Percentiles rank a stretch among this genome's conserved stretches.
phyloP scores from a whole-genome alignment of 2,797 vertebrate species.

The Brachyrhaphis roseni region DNA sequence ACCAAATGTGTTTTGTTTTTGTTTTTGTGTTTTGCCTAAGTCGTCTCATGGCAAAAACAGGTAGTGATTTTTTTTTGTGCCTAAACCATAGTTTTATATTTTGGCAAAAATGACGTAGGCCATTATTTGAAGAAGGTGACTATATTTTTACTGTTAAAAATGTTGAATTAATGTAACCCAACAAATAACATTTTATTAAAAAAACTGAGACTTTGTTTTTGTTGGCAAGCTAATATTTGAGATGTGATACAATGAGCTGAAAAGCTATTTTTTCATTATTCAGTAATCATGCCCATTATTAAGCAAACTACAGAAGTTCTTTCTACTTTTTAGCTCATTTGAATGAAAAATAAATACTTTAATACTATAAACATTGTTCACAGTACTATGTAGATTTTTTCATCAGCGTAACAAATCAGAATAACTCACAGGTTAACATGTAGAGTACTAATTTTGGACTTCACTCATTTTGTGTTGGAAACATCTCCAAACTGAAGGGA shows the following conservation, averaged over 20 bases:
- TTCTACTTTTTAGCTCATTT: background rate
- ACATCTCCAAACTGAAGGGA: background rate
- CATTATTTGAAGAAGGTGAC: too few relatives aligned
- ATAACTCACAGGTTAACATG: background rate
- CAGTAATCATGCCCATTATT: background rate
- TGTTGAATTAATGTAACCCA: background rate
- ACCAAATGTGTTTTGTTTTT: too few relatives aligned
- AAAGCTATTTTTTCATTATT: background rate
- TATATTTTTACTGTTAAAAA: background rate
- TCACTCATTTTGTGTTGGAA: background rate
- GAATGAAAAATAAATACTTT: background rate
- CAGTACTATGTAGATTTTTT: background rate
- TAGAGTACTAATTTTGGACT: background rate
- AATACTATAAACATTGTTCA: background rate
- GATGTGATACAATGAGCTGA: background rate
- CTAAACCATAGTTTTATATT: too few relatives aligned
- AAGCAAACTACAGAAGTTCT: background rate
- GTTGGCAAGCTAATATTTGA: background rate
- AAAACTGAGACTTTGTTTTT: background rate
- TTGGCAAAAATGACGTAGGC: too few relatives aligned
- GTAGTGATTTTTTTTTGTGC: too few relatives aligned
- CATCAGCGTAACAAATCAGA: background rate
- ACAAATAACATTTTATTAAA: background rate
- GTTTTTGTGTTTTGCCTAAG: too few relatives aligned
- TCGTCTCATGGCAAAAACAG: too few relatives aligned